phyloP scores from a whole-genome alignment of 1,140 invertebrate genomes.

The Drosophila repletoides region DNA sequence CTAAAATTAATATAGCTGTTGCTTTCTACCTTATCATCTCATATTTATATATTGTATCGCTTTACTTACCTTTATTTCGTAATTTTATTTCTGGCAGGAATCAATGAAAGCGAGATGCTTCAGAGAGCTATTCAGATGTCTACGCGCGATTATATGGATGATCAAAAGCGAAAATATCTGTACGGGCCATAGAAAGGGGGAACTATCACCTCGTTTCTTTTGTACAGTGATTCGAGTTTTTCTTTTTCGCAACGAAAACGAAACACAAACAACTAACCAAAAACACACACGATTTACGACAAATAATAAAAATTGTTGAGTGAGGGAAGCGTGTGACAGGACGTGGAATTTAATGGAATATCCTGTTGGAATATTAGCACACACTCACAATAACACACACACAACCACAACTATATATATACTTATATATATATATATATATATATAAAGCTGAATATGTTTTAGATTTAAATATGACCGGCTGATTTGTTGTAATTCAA shows the following conservation, averaged over 20 bases:
- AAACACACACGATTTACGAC: conserved; percentile 41
- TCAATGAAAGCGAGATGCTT: conserved; percentile 77
- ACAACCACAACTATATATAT: conserved; percentile 2
- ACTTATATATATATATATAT: conserved; percentile 13
- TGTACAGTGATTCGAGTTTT: conserved; percentile 68
- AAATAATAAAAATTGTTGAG: conserved; percentile 42
- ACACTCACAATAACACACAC: neutral
- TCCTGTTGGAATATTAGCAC: conserved; percentile 11
- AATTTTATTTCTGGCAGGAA: conserved; percentile 40
- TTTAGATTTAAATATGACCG: conserved; percentile 22
- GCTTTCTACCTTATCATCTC: too few species aligned
- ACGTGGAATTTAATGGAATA: too few species aligned
- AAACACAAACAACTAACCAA: conserved; percentile 50
- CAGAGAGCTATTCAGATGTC: conserved; percentile 81
- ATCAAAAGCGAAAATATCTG: conserved; percentile 76
- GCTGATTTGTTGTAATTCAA: conserved; percentile 18
- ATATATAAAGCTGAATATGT: conserved; percentile 7
- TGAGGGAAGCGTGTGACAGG: conserved; percentile 19
- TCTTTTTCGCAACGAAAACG: conserved; percentile 59
- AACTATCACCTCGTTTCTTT: conserved; percentile 13
- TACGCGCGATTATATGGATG: conserved; percentile 77
- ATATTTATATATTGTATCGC: too few species aligned
- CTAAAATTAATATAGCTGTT: too few species aligned
- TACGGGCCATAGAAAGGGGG: conserved; percentile 57
- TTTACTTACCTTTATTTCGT: neutral